Evolutionary conservation across 23 tunicate genomes (phyloP).

Genomic region (Trididemnum miniatum): DNA sequence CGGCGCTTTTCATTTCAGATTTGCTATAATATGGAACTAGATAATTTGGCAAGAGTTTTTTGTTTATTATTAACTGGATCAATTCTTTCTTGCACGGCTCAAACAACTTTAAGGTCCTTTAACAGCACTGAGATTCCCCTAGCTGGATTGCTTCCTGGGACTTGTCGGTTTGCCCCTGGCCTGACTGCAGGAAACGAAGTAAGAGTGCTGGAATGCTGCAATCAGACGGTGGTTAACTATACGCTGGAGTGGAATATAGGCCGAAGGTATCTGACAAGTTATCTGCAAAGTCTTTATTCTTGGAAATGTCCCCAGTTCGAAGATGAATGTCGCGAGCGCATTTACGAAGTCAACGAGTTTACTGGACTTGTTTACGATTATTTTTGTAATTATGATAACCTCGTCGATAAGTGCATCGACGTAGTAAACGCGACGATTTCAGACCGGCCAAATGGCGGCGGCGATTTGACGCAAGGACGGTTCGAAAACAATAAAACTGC

Average conservation of each 20-base stretch:
- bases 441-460: not conserved
- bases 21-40: too few relatives aligned
- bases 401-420: conserved; percentile 3
- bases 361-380: conserved; percentile 43
- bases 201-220: conserved; percentile 4
- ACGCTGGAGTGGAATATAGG: not conserved
- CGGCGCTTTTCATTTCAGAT: too few relatives aligned
- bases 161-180: conserved; percentile 14
- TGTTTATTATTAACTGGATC: too few relatives aligned
- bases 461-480: too few relatives aligned
- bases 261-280: not conserved
- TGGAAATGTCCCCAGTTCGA: conserved; percentile 70
- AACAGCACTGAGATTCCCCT: too few relatives aligned
- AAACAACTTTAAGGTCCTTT: too few relatives aligned
- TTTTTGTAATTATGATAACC: conserved; percentile 15
- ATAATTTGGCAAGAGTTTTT: too few relatives aligned
- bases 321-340: conserved; percentile 34
- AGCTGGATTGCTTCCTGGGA: too few relatives aligned
- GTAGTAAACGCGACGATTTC: not conserved
- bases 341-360: conserved; percentile 38
- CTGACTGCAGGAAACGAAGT: conserved; percentile 2
- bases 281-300: conserved; percentile 10
- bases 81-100: too few relatives aligned
- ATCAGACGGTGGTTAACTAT: not conserved
- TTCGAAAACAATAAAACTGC: not conserved